Base-by-base conservation (phyloP, 2,113 vertebrate genomes). In the Anthoscopus minutus region DNA sequence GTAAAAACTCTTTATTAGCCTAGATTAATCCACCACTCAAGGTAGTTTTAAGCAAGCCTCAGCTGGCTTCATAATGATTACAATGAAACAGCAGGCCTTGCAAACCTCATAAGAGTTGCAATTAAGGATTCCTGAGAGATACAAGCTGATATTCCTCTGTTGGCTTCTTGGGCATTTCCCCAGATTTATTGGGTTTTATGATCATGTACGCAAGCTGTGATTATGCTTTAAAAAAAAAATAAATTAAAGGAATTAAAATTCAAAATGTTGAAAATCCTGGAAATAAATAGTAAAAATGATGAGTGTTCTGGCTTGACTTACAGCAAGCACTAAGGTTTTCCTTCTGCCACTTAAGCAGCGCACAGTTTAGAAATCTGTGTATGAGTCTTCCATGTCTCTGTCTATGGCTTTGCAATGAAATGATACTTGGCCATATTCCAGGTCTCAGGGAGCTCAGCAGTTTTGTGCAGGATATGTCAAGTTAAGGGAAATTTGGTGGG, bases 1-100 rank as follows among this genome's bases (percentile, higher is more conserved):
- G 78, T 95, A 86, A 96, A 97, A 97, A 50, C 51, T 95, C 86
- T 92, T 62, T 92, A 95, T 92, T 96, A 95, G 93, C 96, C 94
- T 91, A 83, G 82, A 96, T 96, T 96, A 97, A 97, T 96, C 88
- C 67, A 92, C 84, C 82, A 97, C 66, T 96, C 94, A 94, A 94
- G 31, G 93, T 91, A 96, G 84, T 95, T 97, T 94, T 96, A 90
- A 97, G 92, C 72, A 95, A 89, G 78, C 35, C 83, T 96, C 86
- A 81, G 51, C 81, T 93, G 91, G 84, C 87, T 76, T 94, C 72
- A 64, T 95, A 93, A 92, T 76, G 84, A 96, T 97, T 96, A 96
- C 69, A 94, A 37, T 60, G 79, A 95, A 97, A 84, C 48, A 64
- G 71, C 22, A 83, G 82, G 62, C 53, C 66, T 80, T 74, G 37